These are phyloP conservation scores for Periophthalmodon schlosseri DNA, from an alignment of 2,113 vertebrate genomes.

Conservation along the genomic window DNA sequence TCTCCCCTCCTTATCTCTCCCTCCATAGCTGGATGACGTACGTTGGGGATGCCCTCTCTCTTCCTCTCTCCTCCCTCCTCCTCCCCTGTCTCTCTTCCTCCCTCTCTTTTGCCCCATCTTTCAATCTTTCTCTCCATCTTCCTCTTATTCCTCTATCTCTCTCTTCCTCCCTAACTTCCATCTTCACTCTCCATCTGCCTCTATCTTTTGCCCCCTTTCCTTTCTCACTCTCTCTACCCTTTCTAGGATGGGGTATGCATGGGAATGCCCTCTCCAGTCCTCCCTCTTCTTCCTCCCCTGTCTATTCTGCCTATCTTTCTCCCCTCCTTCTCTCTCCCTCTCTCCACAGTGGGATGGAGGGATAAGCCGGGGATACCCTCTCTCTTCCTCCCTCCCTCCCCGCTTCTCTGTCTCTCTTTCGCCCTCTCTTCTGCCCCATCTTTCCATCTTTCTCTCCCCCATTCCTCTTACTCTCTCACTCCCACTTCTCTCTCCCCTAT, in stretches of 20 bases:
- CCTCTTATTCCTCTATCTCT: too few relatives aligned
- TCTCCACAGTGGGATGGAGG: too few relatives aligned
- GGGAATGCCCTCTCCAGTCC: too few relatives aligned
- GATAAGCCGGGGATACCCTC: too few relatives aligned
- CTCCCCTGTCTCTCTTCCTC: neutral
- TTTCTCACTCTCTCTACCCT: too few relatives aligned
- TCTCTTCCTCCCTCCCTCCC: too few relatives aligned
- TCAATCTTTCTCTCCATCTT: neutral
- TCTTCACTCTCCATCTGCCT: neutral
- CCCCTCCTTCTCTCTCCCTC: too few relatives aligned
- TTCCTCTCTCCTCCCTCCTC: neutral
- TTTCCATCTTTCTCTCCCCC: too few relatives aligned
- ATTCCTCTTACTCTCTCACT: too few relatives aligned
- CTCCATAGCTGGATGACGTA: conserved; percentile 39
- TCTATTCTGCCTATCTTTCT: neutral
- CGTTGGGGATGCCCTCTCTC: conserved; percentile 53
- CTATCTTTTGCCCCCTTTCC: too few relatives aligned
- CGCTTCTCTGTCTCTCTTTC: too few relatives aligned
- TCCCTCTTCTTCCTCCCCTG: neutral
- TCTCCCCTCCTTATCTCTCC: neutral
- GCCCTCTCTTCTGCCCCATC: conserved; percentile 1
- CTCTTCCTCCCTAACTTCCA: neutral
- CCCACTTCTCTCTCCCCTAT: neutral
- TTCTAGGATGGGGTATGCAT: too few relatives aligned
- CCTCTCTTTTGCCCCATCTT: neutral